Base-by-base conservation (phyloP, 64 coral and sea anemone genomes). In the Actinia equina region DNA sequence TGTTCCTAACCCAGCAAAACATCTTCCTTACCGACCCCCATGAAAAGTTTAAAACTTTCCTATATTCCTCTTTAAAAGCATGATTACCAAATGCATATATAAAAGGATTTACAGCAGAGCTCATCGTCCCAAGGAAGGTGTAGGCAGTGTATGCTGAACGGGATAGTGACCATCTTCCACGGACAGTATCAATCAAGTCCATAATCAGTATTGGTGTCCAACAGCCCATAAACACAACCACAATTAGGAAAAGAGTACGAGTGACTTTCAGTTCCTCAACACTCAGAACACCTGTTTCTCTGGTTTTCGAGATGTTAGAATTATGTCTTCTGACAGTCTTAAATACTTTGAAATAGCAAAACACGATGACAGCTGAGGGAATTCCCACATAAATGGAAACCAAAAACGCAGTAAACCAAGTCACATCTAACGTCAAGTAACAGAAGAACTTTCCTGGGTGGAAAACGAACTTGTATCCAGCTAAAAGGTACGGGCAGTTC, bases 361-460 rank as follows among this genome's bases (percentile, higher is more conserved):
- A 89, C n/a, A 89, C 80, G 13, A 89, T 83, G 22, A 42, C 57
- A 26, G 46, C 49, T 41, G 44, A 46, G 5, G 88, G 62, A 46
- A 84, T 10, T 16, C 79, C 80, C 61, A 89, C 82, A 84, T 84
- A 84, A 16, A 71, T 86, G 43, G 86, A 41, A 45, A 90, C 84
- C 44, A 94, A 49, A 30, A 82, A 94, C 13, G 85, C 85, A 60
- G 74, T 63, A 37, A 89, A 94, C 37, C 88, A 80, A 16, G 74
- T 44, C 15, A n/a, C 61, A 14, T 79, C 43, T n/a, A 69, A 26
- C 9, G 76, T 78, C 27, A 57, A 0, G 57, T 90, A 94, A 58
- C 92, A 94, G 41, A 94, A 87, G 45, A 94, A 94, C 64, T 94
- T 94, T 2, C 74, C 44, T 17, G 92, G 92, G 60, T 87, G 85